Conservation (phyloP, 2,888 invertebrate genomes). For the Ischnus inquisitorius region DNA sequence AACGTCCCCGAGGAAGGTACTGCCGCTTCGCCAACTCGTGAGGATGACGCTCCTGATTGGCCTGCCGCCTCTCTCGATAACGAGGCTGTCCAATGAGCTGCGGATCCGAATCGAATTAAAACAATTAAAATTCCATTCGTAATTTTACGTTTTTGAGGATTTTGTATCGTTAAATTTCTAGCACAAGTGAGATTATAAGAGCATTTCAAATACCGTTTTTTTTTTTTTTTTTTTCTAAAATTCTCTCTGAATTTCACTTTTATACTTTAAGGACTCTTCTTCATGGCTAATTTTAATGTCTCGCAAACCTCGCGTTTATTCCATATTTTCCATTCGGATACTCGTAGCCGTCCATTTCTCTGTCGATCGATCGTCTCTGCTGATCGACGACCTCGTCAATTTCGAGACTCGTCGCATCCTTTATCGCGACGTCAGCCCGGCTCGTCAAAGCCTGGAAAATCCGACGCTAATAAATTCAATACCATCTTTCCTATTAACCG, state of each 20-base stretch:
- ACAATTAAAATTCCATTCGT: not conserved
- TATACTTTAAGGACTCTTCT: not conserved
- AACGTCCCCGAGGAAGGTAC: conserved; percentile 95
- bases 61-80: conserved; percentile 90
- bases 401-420: conserved; percentile 82
- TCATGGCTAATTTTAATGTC: too few relatives aligned
- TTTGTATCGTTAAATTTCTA: not conserved
- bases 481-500: not conserved
- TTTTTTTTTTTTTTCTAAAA: not conserved
- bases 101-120: not conserved
- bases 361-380: conserved; percentile 87
- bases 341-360: conserved; percentile 88
- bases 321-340: conserved; percentile 88
- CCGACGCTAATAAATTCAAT: not conserved
- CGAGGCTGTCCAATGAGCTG: conserved; percentile 89
- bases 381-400: conserved; percentile 87
- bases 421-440: conserved; percentile 2
- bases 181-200: too few relatives aligned
- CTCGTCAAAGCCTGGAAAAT: conserved; percentile 70
- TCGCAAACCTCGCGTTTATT: conserved; percentile 85
- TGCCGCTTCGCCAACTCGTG: conserved; percentile 96
- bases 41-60: conserved; percentile 92
- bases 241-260: not conserved
- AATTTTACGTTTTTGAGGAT: conserved; percentile 14
- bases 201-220: too few relatives aligned